A percentile compares a stretch with the other conserved stretches of the same genome.
Conservation (phyloP, 1,140 invertebrate genomes). For the Dreissena polymorpha region DNA sequence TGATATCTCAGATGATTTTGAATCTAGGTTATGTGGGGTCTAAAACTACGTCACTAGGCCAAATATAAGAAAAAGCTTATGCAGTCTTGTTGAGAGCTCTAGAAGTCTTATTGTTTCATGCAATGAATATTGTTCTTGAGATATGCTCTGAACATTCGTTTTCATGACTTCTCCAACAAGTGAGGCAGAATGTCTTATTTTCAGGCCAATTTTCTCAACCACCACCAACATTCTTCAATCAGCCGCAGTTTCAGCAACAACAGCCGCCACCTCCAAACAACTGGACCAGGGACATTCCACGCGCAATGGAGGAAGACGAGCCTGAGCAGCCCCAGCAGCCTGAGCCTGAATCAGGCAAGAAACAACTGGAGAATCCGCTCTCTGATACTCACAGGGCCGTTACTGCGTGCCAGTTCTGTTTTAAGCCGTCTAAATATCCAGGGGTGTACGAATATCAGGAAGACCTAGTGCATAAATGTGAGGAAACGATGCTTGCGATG, state of each 20-base stretch:
- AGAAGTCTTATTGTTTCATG: no score
- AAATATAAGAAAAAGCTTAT: no score
- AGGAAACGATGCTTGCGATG: constrained; percentile 70
- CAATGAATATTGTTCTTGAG: no score
- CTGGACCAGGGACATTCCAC: constrained; percentile 7
- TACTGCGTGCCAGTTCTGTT: constrained; percentile 69
- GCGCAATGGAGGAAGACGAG: constrained; percentile 16
- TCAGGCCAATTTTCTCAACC: constrained; percentile 26
- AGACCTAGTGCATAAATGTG: constrained; percentile 64
- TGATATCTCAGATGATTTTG: no score
- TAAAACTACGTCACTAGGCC: no score
- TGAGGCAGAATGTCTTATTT: background rate
- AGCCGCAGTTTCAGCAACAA: background rate
- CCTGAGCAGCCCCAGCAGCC: background rate
- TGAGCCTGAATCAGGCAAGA: background rate
- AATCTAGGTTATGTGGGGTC: no score
- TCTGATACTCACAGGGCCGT: constrained; percentile 63
- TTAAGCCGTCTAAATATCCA: constrained; percentile 53
- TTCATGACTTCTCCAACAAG: no score
- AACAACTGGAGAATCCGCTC: constrained; percentile 62
- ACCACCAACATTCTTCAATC: background rate
- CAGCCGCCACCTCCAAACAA: background rate
- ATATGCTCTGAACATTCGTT: no score
- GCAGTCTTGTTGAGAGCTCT: no score
- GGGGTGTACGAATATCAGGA: constrained; percentile 60